These are phyloP conservation scores for Pollimyrus isidori DNA, from an alignment of 2,113 vertebrate genomes.

Conservation along the genomic window DNA sequence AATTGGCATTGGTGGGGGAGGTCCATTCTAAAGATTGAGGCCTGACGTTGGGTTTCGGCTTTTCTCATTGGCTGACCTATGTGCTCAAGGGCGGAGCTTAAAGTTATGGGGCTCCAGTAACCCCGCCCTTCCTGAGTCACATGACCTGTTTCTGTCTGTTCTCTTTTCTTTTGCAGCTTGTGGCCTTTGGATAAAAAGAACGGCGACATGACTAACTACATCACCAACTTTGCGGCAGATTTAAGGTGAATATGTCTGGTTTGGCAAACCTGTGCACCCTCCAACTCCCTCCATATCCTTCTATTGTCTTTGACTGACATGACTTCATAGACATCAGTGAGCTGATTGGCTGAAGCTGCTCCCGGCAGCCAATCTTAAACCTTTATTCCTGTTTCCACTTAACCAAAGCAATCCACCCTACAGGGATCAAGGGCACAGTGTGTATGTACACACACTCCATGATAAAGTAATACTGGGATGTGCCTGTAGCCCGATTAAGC, in stretches of 20 bases:
- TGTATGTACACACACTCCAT: not conserved
- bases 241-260: slow-evolving; percentile 61
- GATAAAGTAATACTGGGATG: not conserved
- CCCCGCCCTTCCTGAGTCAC: not conserved
- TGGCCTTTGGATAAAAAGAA: slow-evolving; percentile 71
- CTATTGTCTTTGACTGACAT: not conserved
- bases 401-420: not conserved
- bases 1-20: not conserved
- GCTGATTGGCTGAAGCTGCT: not conserved
- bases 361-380: not conserved
- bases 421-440: not conserved
- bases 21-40: not conserved
- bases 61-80: not conserved
- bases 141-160: slow-evolving; percentile 31
- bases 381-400: not conserved
- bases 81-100: not conserved
- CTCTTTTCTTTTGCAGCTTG: slow-evolving; percentile 62
- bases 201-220: slow-evolving; percentile 70
- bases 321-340: not conserved
- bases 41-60: not conserved
- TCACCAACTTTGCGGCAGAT: slow-evolving; percentile 72
- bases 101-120: not conserved
- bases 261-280: slow-evolving; percentile 21
- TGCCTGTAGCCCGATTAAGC: not conserved
- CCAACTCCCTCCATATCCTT: not conserved